phyloP scores from a whole-genome alignment of 2,888 invertebrate species.

The Polyommatus iphigenia region DNA sequence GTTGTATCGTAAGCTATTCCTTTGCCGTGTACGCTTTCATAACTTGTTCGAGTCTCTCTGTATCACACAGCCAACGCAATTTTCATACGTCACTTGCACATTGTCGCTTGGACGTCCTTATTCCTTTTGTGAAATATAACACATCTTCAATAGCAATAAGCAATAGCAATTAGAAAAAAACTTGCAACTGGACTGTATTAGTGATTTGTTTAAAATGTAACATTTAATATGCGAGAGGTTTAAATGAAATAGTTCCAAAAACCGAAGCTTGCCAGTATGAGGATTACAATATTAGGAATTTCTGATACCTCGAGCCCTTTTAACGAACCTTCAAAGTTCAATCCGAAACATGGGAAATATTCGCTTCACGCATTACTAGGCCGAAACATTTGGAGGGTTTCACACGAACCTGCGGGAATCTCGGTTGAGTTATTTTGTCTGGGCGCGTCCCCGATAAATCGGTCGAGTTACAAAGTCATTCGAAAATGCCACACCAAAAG shows the following conservation, averaged over 20 bases:
- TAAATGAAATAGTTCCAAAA: neutral
- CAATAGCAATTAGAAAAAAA: neutral
- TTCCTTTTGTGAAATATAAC: neutral
- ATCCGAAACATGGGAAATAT: conserved; percentile 16
- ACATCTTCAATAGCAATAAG: no score
- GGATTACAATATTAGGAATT: neutral
- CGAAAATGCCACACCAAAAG: neutral
- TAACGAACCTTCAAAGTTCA: neutral
- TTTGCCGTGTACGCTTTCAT: conserved; percentile 19
- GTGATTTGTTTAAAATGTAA: neutral
- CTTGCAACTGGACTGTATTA: no score
- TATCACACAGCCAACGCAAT: conserved; percentile 16
- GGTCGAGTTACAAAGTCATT: neutral
- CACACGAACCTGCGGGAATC: conserved; percentile 11
- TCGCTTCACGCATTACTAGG: neutral
- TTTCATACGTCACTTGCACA: conserved; percentile 22
- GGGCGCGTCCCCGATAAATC: neutral
- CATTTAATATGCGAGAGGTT: neutral
- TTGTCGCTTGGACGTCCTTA: neutral
- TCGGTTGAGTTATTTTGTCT: conserved; percentile 15
- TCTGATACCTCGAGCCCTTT: neutral
- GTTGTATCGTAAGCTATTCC: conserved; percentile 21
- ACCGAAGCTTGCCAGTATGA: neutral
- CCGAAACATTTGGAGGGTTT: neutral
- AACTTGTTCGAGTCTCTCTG: conserved; percentile 21